Evolutionary conservation across 2,888 invertebrate genomes (phyloP), one percentile per base, ranked within the genome.

Genomic region (Tenthredo notha): DNA sequence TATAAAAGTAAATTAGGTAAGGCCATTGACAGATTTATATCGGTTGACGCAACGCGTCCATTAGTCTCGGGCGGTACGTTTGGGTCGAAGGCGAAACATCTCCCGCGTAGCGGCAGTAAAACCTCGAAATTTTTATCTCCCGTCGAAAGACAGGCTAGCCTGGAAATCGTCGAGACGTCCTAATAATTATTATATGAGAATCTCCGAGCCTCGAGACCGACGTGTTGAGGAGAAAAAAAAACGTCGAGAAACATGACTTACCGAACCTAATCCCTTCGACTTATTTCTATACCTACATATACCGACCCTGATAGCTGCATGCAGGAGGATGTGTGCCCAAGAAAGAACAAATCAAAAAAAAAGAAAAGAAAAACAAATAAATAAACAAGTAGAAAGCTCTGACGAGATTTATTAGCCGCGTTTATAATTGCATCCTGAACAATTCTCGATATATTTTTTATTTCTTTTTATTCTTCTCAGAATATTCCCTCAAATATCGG

Each of bases 11-110:
- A 85, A 88, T 87, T 84, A 86, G 85, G 84, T 77, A 84, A 84
- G 54, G 82, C 80, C 85, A 87, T 86, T 84, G 87, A 87, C 78
- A 85, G 87, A 87, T 87, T 87, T 87, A 87, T 85, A 86, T 85
- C 86, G 84, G 75, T 84, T 83, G 72, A 78, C 82, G 85, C 83
- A 67, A 67, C 84, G 47, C 77, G 84, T 65, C 61, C 61, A 74
- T 75, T 65, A 84, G 85, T 74, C 37, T 80, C 65, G 77, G 86
- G 82, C 86, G 84, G 85, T 83, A 54, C 85, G 67, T 78, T 65
- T 47, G 67, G 61, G 65, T 43, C 47, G 29, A 43, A 50, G 83
- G 67, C 84, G 74, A 84, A 86, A 84, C 86, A 85, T 88, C 84
- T 87, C 84, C 84, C 84, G 85, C 74, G 82, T 77, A 80, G 75